Evolutionary conservation across 2,888 invertebrate genomes (phyloP), one percentile per base, ranked within the genome.

Genomic region (Ischnus inquisitorius): DNA sequence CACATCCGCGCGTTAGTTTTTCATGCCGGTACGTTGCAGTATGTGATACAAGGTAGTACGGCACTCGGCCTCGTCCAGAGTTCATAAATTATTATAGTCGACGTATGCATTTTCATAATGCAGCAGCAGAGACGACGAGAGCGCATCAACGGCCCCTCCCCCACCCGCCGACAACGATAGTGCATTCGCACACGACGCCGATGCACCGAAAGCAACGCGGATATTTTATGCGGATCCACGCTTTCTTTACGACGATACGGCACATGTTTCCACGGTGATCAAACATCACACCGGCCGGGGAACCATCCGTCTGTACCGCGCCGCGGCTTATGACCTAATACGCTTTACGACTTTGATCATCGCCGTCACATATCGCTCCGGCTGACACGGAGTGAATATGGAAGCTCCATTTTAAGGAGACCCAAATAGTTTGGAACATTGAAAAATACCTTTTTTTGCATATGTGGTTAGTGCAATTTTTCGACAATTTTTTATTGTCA

Each of bases 81-180:
- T 82, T 87, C 85, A 87, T 88, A 88, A 90, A 88, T 89, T 88
- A 88, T 90, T 87, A 88, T 82, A 86, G 85, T 85, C 87, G 89
- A 88, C 87, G 89, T 88, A 88, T 89, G 88, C 88, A 90, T 90
- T 90, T 90, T 90, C 88, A 90, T 88, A 85, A 85, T 83, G 68
- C 83, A 81, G 71, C 71, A 81, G 79, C 65, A 79, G 57, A 60
- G 60, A 19, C 48, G 51, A 34, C 46, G 68, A 51, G 69, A 51
- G 64, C 19, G 28, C 68, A 51, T n/a, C 46, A 46, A 46, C n/a
- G n/a, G n/a, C n/a, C n/a, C n/a, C n/a, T n/a, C n/a, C n/a, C n/a
- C n/a, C n/a, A n/a, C n/a, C 46, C 46, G 10, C 46, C 80, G 62
- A 75, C 64, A 69, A 69, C 62, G 54, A 71, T 82, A 68, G 72